Evolutionary conservation across 2,888 invertebrate species (phyloP), one percentile per base, ranked within the genome.

Genomic region (Zygothrica quintamaculata): DNA sequence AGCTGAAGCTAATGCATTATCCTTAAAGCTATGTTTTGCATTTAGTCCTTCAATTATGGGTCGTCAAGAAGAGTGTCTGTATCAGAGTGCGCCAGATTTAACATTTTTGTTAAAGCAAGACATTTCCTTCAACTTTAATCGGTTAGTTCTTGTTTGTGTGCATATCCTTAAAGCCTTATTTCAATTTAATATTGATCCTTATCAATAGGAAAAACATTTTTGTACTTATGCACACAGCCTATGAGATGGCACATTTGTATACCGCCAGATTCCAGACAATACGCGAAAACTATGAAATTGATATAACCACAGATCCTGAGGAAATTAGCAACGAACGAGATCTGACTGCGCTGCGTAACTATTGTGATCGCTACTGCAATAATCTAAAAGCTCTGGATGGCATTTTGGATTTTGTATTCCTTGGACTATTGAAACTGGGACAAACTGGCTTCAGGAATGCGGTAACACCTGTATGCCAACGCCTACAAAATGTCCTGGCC

Each of bases 1-100:
- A n/a, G n/a, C n/a, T n/a, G n/a, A n/a, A n/a, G n/a, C n/a, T n/a
- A n/a, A n/a, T n/a, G n/a, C n/a, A n/a, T 50, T 7, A 13, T 16
- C 34, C 7, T 37, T 39, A 29, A 16, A 16, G 7, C 16, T 15
- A 16, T 12, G 5, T 11, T 16, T 22, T 33, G 29, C 4, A 11
- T 47, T 1, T 29, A 95, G 95, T 59, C 97, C 97, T 0, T 93
- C 95, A 12, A 95, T 97, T 65, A 96, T 97, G 93, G 95, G 95
- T 12, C 95, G 96, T 82, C 93, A 94, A 84, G 95, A 96, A 75
- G 95, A 95, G 37, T 93, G 95, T 88, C 93, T 95, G 0, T 95
- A 95, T 53, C 95, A 95, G 1, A 92, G 93, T 22, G 94, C 96
- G 0, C 96, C 97, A 0, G 93, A 94, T 64, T 91, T 97, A 26